Evolutionary conservation across 2,888 invertebrate species (phyloP), one percentile per base, ranked within the genome.

Genomic region (Ornithoptera priamus): DNA sequence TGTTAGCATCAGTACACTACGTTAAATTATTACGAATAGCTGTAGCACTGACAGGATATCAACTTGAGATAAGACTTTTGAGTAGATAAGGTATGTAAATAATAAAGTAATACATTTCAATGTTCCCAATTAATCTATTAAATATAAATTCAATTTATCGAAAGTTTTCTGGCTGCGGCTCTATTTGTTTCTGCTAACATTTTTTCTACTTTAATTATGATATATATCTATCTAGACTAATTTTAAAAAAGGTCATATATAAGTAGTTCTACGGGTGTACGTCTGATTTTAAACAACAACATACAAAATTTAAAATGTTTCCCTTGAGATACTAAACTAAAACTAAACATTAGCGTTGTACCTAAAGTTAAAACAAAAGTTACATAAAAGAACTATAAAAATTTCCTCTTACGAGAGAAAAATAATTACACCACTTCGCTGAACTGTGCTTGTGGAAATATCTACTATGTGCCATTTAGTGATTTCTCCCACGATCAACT

Each of bases 401-500:
- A 59, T 53, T 67, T 70, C 66, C 70, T 62, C 17, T 24, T 39
- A 60, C 53, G 56, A 39, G 39, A 10, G 36, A 65, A 60, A 62
- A 63, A 66, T 58, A 69, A 61, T 65, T 42, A 50, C n/a, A 68
- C 6, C 62, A 46, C 36, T 50, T 59, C 50, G 61, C 46, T 22
- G 57, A 42, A 75, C 70, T 73, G 72, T 73, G 66, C 66, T 69
- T 61, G 61, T 50, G 66, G 58, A 36, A 46, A 15, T 65, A 66
- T 42, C 42, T 66, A 65, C 59, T 69, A 65, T 30, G 69, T 30
- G 62, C 24, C 46, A 65, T 67, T 72, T 60, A 71, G 67, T 65
- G 79, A 79, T 85, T 82, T 85, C 83, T 81, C 82, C 81, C 79
- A 80, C 82, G 81, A 80, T 78, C 75, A 74, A 74, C 78, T 75